Evolutionary conservation across 2,888 invertebrate species (phyloP), one percentile per base, ranked within the genome.

Genomic region (Sturmia bella): DNA sequence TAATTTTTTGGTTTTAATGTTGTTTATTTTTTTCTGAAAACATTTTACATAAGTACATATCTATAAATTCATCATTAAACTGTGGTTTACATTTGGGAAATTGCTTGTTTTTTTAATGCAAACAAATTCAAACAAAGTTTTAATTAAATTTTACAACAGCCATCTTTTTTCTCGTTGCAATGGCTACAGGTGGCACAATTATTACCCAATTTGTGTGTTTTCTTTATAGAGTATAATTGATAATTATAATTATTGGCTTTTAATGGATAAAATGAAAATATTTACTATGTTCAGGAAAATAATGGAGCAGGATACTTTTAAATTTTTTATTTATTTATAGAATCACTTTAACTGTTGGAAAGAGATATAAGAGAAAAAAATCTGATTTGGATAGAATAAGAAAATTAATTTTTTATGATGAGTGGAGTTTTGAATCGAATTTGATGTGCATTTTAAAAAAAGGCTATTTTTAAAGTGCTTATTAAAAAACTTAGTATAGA

Each of bases 1-100:
- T 59, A 6, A 52, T 52, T 32, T 54, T 61, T 27, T 27, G 39
- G n/a, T 45, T 54, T 43, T 50, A 1, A 32, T 68, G 6, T 2
- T 66, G n/a, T 57, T 50, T 52, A 45, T 69, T 19, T 70, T 56
- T 12, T 24, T 50, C 12, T 11, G 9, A 43, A 41, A 39, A n/a
- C n/a, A n/a, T n/a, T n/a, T n/a, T n/a, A n/a, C 13, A 57, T 9
- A 63, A 39, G 24, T 39, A 17, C 48, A 56, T n/a, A 57, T 57
- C 15, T 32, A 3, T 32, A 32, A 68, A 76, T 69, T 63, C 59
- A 76, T 77, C 54, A 63, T 77, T 77, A 56, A 70, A 63, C 37
- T 63, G 54, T 64, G 69, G 54, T 11, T 52, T 39, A 54, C 43
- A 39, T 75, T 73, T 24, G 45, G 45, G 39, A 59, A 50, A 50